phyloP scores from a whole-genome alignment of 2,888 invertebrate species.

The Habrosyne pyritoides region DNA sequence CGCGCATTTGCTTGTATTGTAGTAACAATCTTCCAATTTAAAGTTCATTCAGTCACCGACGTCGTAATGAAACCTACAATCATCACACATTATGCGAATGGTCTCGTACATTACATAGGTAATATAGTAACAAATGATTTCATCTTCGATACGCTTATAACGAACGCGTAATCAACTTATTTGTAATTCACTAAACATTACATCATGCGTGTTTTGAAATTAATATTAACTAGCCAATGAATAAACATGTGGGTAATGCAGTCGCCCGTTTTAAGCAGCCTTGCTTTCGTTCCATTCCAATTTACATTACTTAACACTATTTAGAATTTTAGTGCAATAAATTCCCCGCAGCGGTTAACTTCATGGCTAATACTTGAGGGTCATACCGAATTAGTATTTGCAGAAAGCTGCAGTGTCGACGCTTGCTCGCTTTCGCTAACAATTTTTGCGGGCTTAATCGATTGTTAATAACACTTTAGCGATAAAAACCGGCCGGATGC shows the following conservation, averaged over 20 bases:
- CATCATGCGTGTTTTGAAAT: conserved; percentile 40
- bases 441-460: conserved; percentile 37
- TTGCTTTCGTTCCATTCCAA: conserved; percentile 42
- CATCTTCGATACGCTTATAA: conserved; percentile 28
- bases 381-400: conserved; percentile 37
- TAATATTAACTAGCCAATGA: conserved; percentile 34
- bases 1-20: conserved; percentile 41
- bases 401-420: conserved; percentile 40
- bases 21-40: conserved; percentile 55
- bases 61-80: conserved; percentile 19
- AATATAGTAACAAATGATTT: conserved; percentile 30
- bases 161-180: conserved; percentile 27
- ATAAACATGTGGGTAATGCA: conserved; percentile 37
- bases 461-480: conserved; percentile 41
- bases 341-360: conserved; percentile 30
- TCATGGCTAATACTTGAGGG: conserved; percentile 31
- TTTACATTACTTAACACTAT: conserved; percentile 20
- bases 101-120: conserved; percentile 11
- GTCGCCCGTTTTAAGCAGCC: conserved; percentile 26
- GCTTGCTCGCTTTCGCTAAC: conserved; percentile 41
- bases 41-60: conserved; percentile 25
- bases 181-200: conserved; percentile 30
- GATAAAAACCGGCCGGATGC: conserved; percentile 56
- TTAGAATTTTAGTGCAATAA: conserved; percentile 14
- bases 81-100: background rate